Conservation (phyloP, 2,113 vertebrate genomes). For the Oreochromis aureus region DNA sequence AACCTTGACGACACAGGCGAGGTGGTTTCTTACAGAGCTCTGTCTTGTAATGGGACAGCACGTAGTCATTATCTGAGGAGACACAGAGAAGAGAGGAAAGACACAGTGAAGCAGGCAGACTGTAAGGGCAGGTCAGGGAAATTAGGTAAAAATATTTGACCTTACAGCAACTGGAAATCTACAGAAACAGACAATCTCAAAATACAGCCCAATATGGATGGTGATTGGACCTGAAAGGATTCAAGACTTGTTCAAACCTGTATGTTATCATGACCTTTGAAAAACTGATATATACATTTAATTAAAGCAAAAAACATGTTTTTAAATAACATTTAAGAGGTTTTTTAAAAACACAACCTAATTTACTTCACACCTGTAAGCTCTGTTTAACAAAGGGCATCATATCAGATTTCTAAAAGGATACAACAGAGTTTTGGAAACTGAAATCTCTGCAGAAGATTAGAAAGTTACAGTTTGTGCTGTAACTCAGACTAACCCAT, state of each 20-base stretch:
- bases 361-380: not conserved
- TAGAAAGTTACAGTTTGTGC: not conserved
- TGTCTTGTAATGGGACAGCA: slow-evolving; percentile 96
- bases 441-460: not conserved
- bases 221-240: not conserved
- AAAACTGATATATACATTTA: not conserved
- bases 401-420: not conserved
- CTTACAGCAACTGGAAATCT: not conserved
- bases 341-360: not conserved
- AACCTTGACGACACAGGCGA: slow-evolving; percentile 94
- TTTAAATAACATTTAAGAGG: not conserved
- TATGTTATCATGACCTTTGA: accelerated
- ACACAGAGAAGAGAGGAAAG: not conserved
- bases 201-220: not conserved
- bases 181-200: not conserved
- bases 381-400: not conserved
- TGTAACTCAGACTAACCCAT: not conserved
- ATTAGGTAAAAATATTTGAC: not conserved
- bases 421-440: not conserved
- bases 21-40: slow-evolving; percentile 98
- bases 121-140: not conserved
- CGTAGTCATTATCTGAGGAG: slow-evolving; percentile 85
- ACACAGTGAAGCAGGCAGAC: not conserved
- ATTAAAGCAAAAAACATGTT: not conserved
- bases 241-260: not conserved